phyloP scores from a whole-genome alignment of 2,888 invertebrate genomes.

The Podabrus alpinus region DNA sequence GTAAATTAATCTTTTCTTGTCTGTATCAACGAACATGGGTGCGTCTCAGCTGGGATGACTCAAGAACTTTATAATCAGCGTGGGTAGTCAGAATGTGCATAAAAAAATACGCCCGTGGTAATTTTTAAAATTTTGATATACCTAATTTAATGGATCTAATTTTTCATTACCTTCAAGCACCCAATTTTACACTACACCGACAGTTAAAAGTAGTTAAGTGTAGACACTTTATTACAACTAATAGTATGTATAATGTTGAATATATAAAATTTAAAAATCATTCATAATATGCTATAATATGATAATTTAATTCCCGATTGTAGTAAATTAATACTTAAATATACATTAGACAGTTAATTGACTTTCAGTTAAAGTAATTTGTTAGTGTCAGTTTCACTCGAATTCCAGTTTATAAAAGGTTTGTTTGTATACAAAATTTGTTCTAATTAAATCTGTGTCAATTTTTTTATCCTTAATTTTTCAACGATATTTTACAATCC shows the following conservation, averaged over 20 bases:
- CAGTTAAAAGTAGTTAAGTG: not conserved
- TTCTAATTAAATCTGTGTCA: not conserved
- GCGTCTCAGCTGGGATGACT: constrained; percentile 9
- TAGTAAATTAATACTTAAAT: constrained; percentile 4
- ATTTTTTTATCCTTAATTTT: not conserved
- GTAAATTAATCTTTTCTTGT: constrained; percentile 17
- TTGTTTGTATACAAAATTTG: not conserved
- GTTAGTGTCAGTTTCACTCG: not conserved
- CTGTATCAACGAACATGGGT: constrained; percentile 17
- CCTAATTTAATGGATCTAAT: constrained; percentile 2
- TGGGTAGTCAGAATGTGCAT: constrained; percentile 18
- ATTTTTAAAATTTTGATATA: not conserved
- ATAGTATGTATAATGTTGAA: not conserved
- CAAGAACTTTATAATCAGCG: constrained; percentile 6
- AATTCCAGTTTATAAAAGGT: not conserved
- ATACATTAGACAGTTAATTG: not conserved
- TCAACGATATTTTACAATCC: not conserved
- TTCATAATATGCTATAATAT: constrained; percentile 4
- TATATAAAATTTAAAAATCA: constrained; percentile 2
- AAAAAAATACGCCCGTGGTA: constrained; percentile 7
- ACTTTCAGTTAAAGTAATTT: not conserved
- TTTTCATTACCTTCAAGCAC: not conserved
- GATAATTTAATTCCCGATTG: constrained; percentile 1
- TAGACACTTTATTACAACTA: not conserved
- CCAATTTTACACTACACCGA: not conserved